A percentile compares a stretch with the other conserved stretches of the same genome.
Conservation (phyloP, 2,797 vertebrate genomes). For the Momotus momota region DNA sequence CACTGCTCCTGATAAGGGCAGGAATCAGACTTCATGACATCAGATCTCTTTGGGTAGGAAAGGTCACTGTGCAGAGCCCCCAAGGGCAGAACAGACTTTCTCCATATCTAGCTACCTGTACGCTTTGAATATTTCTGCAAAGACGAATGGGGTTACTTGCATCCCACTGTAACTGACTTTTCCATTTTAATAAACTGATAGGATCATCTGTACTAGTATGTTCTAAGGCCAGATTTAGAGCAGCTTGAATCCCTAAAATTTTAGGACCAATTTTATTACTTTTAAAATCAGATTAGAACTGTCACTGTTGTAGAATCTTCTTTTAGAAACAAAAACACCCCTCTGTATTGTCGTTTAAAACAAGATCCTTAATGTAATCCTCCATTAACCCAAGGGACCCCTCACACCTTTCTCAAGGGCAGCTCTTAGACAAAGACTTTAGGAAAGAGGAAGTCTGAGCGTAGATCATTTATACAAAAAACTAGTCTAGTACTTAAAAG, state of each 20-base stretch:
- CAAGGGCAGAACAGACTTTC: background rate
- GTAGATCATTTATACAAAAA: background rate
- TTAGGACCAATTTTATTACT: background rate
- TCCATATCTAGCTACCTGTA: background rate
- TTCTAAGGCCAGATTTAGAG: background rate
- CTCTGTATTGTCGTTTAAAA: background rate
- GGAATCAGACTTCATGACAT: background rate
- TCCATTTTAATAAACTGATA: conserved; percentile 22
- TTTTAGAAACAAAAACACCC: background rate
- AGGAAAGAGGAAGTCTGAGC: background rate
- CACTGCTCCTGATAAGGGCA: background rate
- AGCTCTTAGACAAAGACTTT: background rate
- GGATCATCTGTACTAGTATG: background rate
- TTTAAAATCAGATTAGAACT: background rate
- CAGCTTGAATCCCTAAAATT: background rate
- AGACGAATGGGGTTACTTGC: background rate
- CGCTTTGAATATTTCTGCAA: background rate
- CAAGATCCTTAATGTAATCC: background rate
- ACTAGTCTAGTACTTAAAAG: background rate
- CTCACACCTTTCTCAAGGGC: background rate
- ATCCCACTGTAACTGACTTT: background rate
- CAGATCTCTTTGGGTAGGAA: background rate
- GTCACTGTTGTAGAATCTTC: background rate
- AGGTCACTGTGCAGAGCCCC: background rate
- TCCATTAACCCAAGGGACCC: background rate